Conservation (phyloP, 2,113 vertebrate genomes). For the Bufo gargarizans region DNA sequence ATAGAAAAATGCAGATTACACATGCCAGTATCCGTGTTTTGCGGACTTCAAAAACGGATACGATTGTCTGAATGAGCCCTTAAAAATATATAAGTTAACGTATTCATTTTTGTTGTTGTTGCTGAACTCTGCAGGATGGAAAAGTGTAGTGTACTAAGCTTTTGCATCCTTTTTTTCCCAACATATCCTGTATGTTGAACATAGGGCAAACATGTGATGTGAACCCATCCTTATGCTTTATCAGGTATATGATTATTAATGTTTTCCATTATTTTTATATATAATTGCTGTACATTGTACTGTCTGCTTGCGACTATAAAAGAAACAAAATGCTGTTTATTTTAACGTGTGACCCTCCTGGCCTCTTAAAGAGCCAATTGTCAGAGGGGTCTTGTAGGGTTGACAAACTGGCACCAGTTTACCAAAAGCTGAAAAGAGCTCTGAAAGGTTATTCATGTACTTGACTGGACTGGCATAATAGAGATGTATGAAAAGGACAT, state of each 20-base stretch:
- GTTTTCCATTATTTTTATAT: not conserved
- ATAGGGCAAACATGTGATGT: too few relatives aligned
- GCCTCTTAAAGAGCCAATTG: constrained; percentile 13
- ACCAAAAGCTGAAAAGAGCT: constrained; percentile 16
- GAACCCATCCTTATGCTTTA: too few relatives aligned
- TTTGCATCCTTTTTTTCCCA: too few relatives aligned
- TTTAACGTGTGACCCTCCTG: not conserved
- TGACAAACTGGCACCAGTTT: not conserved
- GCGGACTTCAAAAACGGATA: too few relatives aligned
- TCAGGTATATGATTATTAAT: not conserved
- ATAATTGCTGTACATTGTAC: not conserved
- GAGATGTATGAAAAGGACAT: not conserved
- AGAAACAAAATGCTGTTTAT: not conserved
- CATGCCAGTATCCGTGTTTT: too few relatives aligned
- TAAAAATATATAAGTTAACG: too few relatives aligned
- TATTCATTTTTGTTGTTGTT: too few relatives aligned
- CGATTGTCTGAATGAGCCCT: too few relatives aligned
- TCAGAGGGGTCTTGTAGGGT: not conserved
- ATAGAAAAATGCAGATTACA: too few relatives aligned
- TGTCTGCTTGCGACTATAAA: not conserved
- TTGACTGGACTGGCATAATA: not conserved
- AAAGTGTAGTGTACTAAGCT: too few relatives aligned
- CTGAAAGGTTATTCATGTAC: constrained; percentile 1
- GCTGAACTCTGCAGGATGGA: too few relatives aligned
- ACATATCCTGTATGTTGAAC: too few relatives aligned